Evolutionary conservation across 2,888 invertebrate species (phyloP).

Genomic region (Laspeyria flexula): DNA sequence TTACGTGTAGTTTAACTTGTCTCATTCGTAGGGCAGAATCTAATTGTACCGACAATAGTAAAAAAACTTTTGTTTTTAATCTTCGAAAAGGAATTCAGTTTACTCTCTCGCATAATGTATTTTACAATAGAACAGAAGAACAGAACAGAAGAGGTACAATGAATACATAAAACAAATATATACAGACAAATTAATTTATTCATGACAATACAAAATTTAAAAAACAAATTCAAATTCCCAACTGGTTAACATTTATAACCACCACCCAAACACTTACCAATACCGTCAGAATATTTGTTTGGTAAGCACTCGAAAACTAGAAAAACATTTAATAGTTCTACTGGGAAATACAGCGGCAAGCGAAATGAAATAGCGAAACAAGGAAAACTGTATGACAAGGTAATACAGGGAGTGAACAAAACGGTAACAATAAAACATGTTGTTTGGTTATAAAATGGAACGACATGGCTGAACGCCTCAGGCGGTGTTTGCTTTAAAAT

Average conservation of each 20-base stretch:
- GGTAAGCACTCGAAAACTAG: constrained; percentile 37
- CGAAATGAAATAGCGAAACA: constrained; percentile 47
- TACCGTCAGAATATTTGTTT: constrained; percentile 36
- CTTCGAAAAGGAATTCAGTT: too few relatives aligned
- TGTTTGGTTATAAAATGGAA: constrained; percentile 45
- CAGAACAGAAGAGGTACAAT: too few relatives aligned
- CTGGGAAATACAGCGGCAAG: constrained; percentile 44
- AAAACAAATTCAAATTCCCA: constrained; percentile 6
- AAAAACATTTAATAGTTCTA: constrained; percentile 50
- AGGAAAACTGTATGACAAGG: constrained; percentile 49
- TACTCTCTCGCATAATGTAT: too few relatives aligned
- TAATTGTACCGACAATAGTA: too few relatives aligned
- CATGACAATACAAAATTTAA: background rate
- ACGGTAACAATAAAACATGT: constrained; percentile 50
- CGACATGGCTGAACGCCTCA: constrained; percentile 29
- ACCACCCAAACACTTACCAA: constrained; percentile 24
- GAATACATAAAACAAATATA: too few relatives aligned
- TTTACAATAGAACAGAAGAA: too few relatives aligned
- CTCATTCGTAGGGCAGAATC: too few relatives aligned
- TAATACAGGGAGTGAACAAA: constrained; percentile 46
- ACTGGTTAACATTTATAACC: constrained; percentile 13
- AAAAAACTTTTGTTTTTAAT: too few relatives aligned
- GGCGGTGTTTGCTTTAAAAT: constrained; percentile 21
- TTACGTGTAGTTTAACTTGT: too few relatives aligned
- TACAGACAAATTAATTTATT: too few relatives aligned